These are phyloP conservation scores for Poecilia latipinna DNA, from an alignment of 2,113 vertebrate species.

Conservation along the genomic window DNA sequence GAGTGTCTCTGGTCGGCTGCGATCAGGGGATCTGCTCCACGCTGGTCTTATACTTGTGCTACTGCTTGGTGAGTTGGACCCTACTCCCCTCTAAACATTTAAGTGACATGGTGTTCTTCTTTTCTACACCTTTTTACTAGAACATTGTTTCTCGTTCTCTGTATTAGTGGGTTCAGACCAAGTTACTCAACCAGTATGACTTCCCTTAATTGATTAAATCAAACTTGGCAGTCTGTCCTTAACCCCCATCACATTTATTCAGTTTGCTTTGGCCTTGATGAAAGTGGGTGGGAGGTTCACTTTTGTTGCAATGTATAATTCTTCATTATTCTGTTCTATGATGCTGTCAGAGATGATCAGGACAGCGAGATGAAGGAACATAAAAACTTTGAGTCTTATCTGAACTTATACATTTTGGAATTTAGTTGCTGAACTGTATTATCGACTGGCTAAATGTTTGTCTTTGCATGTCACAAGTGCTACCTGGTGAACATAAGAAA, in stretches of 20 bases:
- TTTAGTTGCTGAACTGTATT: not conserved
- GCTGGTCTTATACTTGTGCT: conserved; percentile 60
- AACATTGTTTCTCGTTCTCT: conserved; percentile 5
- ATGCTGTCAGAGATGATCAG: conserved; percentile 26
- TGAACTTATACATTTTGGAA: conserved; percentile 12
- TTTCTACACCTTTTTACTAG: not conserved
- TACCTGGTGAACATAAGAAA: not conserved
- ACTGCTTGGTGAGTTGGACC: conserved; percentile 73
- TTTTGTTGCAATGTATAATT: conserved; percentile 9
- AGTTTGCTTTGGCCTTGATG: not conserved
- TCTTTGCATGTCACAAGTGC: not conserved
- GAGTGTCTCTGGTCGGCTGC: conserved; percentile 56
- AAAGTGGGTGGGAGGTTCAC: conserved; percentile 1
- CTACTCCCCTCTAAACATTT: conserved; percentile 35
- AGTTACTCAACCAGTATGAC: not conserved
- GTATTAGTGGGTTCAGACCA: not conserved
- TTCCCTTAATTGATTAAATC: not conserved
- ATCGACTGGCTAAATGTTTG: not conserved
- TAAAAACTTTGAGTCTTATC: not conserved
- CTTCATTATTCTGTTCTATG: not conserved
- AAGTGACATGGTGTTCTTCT: conserved; percentile 30
- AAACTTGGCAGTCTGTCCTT: not conserved
- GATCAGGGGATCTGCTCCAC: conserved; percentile 70
- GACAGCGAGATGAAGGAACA: conserved; percentile 40
- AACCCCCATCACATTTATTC: not conserved